These are phyloP conservation scores for Agonopterix arenella DNA, from an alignment of 2,888 invertebrate species.

Conservation along the genomic window DNA sequence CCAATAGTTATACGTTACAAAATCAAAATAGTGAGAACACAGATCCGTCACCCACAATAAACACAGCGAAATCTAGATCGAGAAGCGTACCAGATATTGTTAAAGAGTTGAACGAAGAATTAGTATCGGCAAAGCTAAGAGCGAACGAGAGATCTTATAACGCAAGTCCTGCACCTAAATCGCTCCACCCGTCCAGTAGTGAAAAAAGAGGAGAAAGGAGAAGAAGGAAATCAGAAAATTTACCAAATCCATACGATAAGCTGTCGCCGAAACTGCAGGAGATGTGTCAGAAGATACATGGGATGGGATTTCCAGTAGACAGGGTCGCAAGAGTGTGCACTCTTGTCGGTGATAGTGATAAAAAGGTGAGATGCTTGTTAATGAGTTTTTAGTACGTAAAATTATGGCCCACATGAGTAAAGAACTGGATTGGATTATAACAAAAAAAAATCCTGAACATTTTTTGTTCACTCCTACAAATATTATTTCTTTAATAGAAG, in stretches of 20 bases:
- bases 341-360: constrained; percentile 86
- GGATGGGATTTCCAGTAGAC: constrained; percentile 92
- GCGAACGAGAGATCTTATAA: constrained; percentile 70
- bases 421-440: neutral
- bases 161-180: constrained; percentile 66
- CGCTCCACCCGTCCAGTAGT: constrained; percentile 32
- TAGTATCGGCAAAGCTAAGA: constrained; percentile 63
- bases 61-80: constrained; percentile 62
- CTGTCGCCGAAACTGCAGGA: constrained; percentile 75
- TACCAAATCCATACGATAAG: constrained; percentile 59
- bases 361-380: constrained; percentile 78
- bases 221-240: constrained; percentile 40
- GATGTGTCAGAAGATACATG: constrained; percentile 84
- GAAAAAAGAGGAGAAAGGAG: constrained; percentile 36
- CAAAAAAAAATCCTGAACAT: too few relatives aligned
- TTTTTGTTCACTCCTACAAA: too few relatives aligned
- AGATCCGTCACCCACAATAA: constrained; percentile 24
- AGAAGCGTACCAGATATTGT: constrained; percentile 86
- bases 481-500: too few relatives aligned
- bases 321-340: constrained; percentile 89
- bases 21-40: constrained; percentile 20
- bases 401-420: neutral
- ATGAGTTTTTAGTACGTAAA: neutral
- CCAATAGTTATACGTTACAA: constrained; percentile 17
- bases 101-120: constrained; percentile 83